Conservation (phyloP, 2,888 invertebrate species). For the Cataglyphis livida region DNA sequence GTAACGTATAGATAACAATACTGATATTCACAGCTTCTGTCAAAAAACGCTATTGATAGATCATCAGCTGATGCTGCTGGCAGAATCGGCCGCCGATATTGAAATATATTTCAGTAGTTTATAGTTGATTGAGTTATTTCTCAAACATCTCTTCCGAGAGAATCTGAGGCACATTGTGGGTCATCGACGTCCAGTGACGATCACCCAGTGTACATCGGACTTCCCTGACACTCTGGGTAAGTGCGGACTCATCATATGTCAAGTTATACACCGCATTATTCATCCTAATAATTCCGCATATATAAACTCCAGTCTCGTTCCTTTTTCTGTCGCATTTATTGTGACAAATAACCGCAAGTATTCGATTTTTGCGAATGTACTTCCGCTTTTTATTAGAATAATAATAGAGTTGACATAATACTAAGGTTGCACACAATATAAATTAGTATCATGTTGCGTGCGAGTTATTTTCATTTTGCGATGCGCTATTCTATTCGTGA, state of each 20-base stretch:
- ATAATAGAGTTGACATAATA: background rate
- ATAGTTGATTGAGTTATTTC: conserved; percentile 1
- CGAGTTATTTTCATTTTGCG: conserved; percentile 1
- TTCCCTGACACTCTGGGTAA: conserved; percentile 11
- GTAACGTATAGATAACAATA: background rate
- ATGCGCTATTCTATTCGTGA: background rate
- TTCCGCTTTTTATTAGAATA: background rate
- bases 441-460: background rate
- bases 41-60: conserved; percentile 6
- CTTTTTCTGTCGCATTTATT: background rate
- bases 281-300: background rate
- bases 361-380: background rate
- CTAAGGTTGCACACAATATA: background rate
- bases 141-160: too few species aligned
- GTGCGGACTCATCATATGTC: background rate
- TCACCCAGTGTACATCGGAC: background rate
- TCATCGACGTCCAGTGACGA: background rate
- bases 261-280: background rate
- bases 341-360: background rate
- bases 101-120: background rate
- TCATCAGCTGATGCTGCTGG: conserved; percentile 30
- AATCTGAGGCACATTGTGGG: background rate
- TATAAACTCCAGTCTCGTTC: background rate
- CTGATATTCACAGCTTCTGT: conserved; percentile 4
- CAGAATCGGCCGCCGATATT: background rate